phyloP scores from a whole-genome alignment of 2,888 invertebrate species.

The Nomada goodeniana region DNA sequence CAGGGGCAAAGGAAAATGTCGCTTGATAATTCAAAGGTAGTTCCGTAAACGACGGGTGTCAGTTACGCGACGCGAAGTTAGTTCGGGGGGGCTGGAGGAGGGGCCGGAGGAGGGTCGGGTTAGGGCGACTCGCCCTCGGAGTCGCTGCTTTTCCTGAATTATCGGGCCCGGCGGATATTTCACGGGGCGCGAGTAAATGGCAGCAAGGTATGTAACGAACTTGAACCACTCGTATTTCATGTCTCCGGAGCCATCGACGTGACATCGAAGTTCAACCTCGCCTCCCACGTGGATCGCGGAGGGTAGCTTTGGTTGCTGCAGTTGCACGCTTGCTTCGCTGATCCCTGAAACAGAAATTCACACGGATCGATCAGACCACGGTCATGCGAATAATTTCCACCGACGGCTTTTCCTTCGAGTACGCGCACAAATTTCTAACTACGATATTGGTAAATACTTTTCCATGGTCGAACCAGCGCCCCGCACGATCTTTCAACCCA shows the following conservation, averaged over 20 bases:
- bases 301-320: constrained; percentile 86
- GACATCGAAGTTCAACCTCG: constrained; percentile 88
- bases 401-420: not conserved
- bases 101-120: not conserved
- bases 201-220: constrained; percentile 81
- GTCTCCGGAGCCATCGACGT: constrained; percentile 88
- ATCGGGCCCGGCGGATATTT: constrained; percentile 32
- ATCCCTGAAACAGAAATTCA: constrained; percentile 85
- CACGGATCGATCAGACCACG: constrained; percentile 24
- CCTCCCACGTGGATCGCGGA: constrained; percentile 84
- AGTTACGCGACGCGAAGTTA: constrained; percentile 52
- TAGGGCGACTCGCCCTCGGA: not conserved
- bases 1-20: constrained; percentile 36
- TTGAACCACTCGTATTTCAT: constrained; percentile 89
- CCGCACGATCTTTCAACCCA: no score
- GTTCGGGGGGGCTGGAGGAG: not conserved
- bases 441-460: no score
- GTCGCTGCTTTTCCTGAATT: constrained; percentile 34
- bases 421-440: constrained; percentile 34
- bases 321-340: constrained; percentile 86
- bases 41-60: constrained; percentile 60
- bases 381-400: constrained; percentile 41
- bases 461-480: no score
- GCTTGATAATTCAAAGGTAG: constrained; percentile 60
- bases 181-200: constrained; percentile 40